phyloP scores from a whole-genome alignment of 2,797 vertebrate species.

The Squalus acanthias region DNA sequence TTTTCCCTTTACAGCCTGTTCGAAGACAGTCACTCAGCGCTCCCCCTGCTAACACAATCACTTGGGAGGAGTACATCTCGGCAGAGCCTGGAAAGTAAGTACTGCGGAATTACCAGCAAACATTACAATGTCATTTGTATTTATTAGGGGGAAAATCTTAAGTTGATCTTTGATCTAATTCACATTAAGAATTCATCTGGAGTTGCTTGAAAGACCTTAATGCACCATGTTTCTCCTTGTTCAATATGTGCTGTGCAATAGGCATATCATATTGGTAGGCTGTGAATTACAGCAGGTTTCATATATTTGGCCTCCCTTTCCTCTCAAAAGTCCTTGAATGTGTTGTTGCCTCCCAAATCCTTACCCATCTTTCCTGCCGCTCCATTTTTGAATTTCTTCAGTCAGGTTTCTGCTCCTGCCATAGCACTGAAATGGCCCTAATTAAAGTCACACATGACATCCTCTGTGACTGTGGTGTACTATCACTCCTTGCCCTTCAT shows the following conservation, averaged over 20 bases:
- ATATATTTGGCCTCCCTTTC: not conserved
- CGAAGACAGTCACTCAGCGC: conserved; percentile 85
- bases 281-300: not conserved
- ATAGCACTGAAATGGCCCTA: not conserved
- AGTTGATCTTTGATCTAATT: not conserved
- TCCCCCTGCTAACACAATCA: conserved; percentile 84
- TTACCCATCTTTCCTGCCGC: not conserved
- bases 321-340: not conserved
- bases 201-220: not conserved
- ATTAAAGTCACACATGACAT: not conserved
- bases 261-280: not conserved
- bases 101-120: not conserved
- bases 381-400: not conserved
- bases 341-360: not conserved
- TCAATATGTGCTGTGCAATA: not conserved
- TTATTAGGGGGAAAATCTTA: not conserved
- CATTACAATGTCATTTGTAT: not conserved
- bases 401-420: not conserved
- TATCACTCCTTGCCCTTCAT: not conserved
- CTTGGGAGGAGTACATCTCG: conserved; percentile 95
- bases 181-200: not conserved
- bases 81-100: conserved; percentile 91
- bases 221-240: not conserved
- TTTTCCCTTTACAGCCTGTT: conserved; percentile 63
- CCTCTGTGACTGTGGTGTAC: not conserved